Base-by-base conservation (phyloP, 2,797 vertebrate species). In the Danio tinwini region DNA sequence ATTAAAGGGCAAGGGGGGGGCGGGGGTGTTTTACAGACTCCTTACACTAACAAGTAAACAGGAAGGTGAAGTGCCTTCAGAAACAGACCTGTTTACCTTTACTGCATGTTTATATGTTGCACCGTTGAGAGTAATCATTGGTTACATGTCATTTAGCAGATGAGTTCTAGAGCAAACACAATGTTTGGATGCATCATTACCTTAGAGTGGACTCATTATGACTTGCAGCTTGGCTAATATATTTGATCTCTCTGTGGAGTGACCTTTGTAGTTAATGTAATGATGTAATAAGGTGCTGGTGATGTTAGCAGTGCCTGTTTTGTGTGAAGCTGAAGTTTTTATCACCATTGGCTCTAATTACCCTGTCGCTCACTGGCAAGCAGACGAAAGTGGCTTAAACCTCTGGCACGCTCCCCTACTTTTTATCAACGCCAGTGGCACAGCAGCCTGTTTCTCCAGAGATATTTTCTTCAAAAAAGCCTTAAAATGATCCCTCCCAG, bases 361-460 rank as follows among this genome's bases (percentile, higher is more conserved):
- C 58, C 55, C 47, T 62, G 55, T 67, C 53, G 11, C 63, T 61
- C 47, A 50, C 58, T 63, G 77, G 67, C 47, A 72, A 53, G 37
- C 19, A 62, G 49, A 71, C 7, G 47, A 72, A 72, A 45, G 49
- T 39, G 7, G 16, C 7, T 55, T 64, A 71, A 79, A 79, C 77
- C 77, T 49, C 68, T 63, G 58, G 67, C 37, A 44, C 5, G 4
- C 49, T 53, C 47, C 14, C 68, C 63, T 52, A 50, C 68, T 44
- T 42, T 79, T 79, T 63, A 79, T 72, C 68, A 55, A 45, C 16
- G 59, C 68, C 77, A 79, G n/a, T 70, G 76, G 68, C 77, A 39
- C 14, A 9, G 58, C 68, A 74, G 44, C 45, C 58, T 17, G 76
- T 78, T 76, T 76, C 52, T 67, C 52, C 17, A 67, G 62, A 65